Evolutionary conservation across 1,140 invertebrate species (phyloP).

Genomic region (Drosophila micromelanica): DNA sequence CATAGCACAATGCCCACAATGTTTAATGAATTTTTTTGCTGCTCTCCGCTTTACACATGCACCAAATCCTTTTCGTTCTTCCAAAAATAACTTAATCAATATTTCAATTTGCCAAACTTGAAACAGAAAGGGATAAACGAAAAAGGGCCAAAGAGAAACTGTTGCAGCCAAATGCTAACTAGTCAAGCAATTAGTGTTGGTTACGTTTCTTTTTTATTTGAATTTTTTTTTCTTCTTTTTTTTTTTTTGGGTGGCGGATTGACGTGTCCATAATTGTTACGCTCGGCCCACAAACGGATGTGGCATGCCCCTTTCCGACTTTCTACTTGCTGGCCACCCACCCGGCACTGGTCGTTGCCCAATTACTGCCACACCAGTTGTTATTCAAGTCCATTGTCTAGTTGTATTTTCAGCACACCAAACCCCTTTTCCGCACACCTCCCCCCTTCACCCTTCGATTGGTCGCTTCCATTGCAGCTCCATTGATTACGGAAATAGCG

Average conservation of each 20-base stretch:
- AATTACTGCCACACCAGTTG: conserved; percentile 75
- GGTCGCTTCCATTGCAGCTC: conserved; percentile 19
- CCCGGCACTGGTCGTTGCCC: conserved; percentile 20
- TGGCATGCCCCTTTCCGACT: not conserved
- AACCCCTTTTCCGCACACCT: too few relatives aligned
- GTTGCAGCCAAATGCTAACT: conserved; percentile 51
- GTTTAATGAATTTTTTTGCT: conserved; percentile 11
- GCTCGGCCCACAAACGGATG: conserved; percentile 43
- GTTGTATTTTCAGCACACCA: not conserved
- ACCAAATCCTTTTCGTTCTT: not conserved
- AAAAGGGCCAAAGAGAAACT: conserved; percentile 9
- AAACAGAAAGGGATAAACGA: not conserved
- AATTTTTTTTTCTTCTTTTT: too few relatives aligned
- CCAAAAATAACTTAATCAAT: conserved; percentile 66
- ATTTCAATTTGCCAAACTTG: conserved; percentile 50
- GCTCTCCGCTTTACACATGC: not conserved
- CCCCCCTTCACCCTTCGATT: conserved; percentile 1
- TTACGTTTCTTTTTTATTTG: conserved; percentile 17
- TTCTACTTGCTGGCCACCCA: too few relatives aligned
- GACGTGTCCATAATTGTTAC: conserved; percentile 54
- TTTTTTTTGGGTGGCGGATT: conserved; percentile 3
- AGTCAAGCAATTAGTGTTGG: conserved; percentile 59
- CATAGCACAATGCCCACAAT: not conserved
- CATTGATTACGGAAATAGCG: conserved; percentile 74
- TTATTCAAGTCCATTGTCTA: conserved; percentile 37